A percentile compares a stretch with the other conserved stretches of the same genome.
Conservation (phyloP, 2,113 vertebrate species). For the Myrmecobius fasciatus region DNA sequence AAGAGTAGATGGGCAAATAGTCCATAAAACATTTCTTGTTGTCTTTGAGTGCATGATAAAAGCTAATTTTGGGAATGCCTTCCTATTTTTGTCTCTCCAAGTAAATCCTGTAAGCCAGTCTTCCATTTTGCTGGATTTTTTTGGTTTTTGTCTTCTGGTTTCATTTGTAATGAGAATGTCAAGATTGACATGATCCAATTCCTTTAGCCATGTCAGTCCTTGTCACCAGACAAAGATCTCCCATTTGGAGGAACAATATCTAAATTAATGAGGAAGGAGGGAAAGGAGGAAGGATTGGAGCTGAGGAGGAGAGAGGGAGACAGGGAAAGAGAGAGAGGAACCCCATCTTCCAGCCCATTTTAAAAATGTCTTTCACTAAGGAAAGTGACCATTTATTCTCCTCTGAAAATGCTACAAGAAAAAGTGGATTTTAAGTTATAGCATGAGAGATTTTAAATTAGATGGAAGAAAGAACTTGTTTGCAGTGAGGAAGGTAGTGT, state of each 20-base stretch:
- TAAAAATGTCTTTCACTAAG: not conserved
- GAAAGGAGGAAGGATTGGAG: too few species aligned
- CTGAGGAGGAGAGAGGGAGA: too few species aligned
- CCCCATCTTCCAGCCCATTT: not conserved
- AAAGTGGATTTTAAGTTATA: not conserved
- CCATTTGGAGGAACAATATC: not conserved
- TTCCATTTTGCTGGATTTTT: not conserved
- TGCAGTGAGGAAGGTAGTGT: not conserved
- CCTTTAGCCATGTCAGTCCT: not conserved
- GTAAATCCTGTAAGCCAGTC: not conserved
- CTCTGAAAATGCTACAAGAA: not conserved
- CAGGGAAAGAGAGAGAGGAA: not conserved
- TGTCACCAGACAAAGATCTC: not conserved
- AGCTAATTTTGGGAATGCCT: not conserved
- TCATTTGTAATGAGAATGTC: conserved; percentile 2
- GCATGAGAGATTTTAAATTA: not conserved
- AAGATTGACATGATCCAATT: not conserved
- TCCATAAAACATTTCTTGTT: not conserved
- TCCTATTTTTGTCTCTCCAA: not conserved
- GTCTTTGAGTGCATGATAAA: not conserved
- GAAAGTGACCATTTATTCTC: not conserved
- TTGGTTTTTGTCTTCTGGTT: not conserved
- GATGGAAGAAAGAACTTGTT: not conserved
- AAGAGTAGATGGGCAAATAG: not conserved
- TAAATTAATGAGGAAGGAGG: not conserved